A percentile compares a stretch with the other conserved stretches of the same genome.
These are phyloP conservation scores for Rhinoderma darwinii DNA, from an alignment of 2,113 vertebrate genomes.

Conservation along the genomic window DNA sequence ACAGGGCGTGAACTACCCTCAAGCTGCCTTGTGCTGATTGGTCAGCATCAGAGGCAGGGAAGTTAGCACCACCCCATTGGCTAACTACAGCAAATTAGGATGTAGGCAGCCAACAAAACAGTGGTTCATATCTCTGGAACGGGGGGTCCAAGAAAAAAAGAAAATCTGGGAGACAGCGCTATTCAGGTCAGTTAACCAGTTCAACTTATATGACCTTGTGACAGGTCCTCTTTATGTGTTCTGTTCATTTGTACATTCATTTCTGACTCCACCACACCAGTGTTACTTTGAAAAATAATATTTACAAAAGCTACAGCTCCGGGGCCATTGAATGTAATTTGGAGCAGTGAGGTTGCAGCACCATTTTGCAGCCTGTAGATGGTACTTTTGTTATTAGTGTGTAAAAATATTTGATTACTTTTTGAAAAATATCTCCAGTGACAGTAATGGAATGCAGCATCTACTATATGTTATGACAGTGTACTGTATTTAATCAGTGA, in stretches of 20 bases:
- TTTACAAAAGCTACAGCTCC: background rate
- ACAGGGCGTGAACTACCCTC: too few relatives aligned
- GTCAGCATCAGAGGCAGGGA: too few relatives aligned
- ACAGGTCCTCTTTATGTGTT: too few relatives aligned
- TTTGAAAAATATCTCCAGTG: background rate
- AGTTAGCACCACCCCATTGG: too few relatives aligned
- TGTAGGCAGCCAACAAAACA: too few relatives aligned
- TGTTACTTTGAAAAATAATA: background rate
- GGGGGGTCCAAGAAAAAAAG: too few relatives aligned
- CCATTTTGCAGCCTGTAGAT: background rate
- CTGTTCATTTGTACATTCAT: background rate
- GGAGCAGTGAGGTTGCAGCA: background rate
- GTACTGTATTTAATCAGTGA: background rate
- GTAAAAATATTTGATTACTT: background rate
- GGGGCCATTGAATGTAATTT: background rate
- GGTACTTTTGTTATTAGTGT: constrained; percentile 18
- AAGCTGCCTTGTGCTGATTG: too few relatives aligned
- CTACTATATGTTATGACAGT: background rate
- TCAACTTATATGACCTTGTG: too few relatives aligned
- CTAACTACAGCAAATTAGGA: too few relatives aligned
- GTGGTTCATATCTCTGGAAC: too few relatives aligned
- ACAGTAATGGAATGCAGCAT: constrained; percentile 2
- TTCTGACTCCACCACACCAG: background rate
- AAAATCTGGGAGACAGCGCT: too few relatives aligned
- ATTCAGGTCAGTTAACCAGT: too few relatives aligned